Evolutionary conservation across 2,797 vertebrate genomes (phyloP), one percentile per base, ranked within the genome.

Genomic region (Pempheris klunzingeri): DNA sequence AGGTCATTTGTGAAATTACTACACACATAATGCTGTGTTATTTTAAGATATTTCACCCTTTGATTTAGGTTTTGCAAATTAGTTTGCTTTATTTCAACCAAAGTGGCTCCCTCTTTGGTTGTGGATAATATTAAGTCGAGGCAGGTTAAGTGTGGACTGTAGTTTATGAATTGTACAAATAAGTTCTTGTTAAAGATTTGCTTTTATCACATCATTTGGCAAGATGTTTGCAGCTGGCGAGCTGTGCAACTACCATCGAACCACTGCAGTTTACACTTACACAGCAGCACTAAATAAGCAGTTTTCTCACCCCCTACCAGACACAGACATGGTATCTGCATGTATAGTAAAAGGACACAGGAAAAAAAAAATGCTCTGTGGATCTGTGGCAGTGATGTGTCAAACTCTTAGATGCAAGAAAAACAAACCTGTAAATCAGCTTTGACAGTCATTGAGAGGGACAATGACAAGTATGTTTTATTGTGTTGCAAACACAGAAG

Each of bases 401-500:
- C 91, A 92, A 92, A 91, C 68, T 83, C 80, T 83, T 36, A 81
- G 82, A 88, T 66, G 59, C 78, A 60, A 82, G 76, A 86, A 90
- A 87, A 90, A 86, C 82, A 88, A 91, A 84, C 78, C 54, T 89
- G 83, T 89, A 92, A 92, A 92, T 93, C 89, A 87, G 84, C 72
- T 66, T 44, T 90, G 89, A 90, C 87, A 87, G 82, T 93, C 86
- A 93, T 89, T 90, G 83, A 88, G 83, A 88, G 84, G 84, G 88
- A 92, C 90, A 90, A 76, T 85, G 91, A 93, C 93, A 91, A 92
- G 82, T 78, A 58, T 77, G 88, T 88, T 94, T 92, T 86, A 90
- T 87, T 90, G 92, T 87, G 89, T 86, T 74, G 80, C 88, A 95
- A 93, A 94, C 87, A 92, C 80, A 88, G 82, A 74, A 88, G 83